These are phyloP conservation scores for Elachura formosa DNA, from an alignment of 2,113 vertebrate genomes.

Conservation along the genomic window DNA sequence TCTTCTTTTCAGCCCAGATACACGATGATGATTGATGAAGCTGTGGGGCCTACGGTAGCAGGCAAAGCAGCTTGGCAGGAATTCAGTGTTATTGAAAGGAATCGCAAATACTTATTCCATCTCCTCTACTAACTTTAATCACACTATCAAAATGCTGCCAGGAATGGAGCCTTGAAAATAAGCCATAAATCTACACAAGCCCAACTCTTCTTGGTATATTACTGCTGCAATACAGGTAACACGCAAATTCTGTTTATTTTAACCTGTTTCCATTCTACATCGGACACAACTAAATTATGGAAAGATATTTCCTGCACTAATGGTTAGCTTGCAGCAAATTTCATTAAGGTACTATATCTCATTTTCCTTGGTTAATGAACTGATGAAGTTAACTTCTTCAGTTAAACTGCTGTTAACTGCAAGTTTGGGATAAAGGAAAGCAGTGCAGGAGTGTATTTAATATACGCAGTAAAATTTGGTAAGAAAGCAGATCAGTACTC, in stretches of 20 bases:
- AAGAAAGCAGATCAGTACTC: neutral
- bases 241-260: slow-evolving; percentile 51
- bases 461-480: neutral
- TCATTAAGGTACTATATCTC: slow-evolving; percentile 39
- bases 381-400: slow-evolving; percentile 36
- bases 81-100: slow-evolving; percentile 75
- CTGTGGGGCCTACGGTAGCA: slow-evolving; percentile 62
- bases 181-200: slow-evolving; percentile 74
- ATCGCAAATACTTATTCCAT: slow-evolving; percentile 81
- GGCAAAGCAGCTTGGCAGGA: slow-evolving; percentile 73
- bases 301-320: slow-evolving; percentile 47
- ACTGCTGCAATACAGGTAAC: slow-evolving; percentile 49
- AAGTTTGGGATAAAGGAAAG: neutral
- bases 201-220: slow-evolving; percentile 67
- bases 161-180: slow-evolving; percentile 76
- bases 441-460: neutral
- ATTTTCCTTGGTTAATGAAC: slow-evolving; percentile 51
- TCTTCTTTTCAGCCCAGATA: slow-evolving; percentile 68
- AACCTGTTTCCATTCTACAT: slow-evolving; percentile 53
- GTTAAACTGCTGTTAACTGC: neutral
- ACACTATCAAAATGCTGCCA: slow-evolving; percentile 78
- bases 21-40: slow-evolving; percentile 73
- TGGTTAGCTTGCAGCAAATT: slow-evolving; percentile 36
- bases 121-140: slow-evolving; percentile 78
- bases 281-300: slow-evolving; percentile 40